Evolutionary conservation across 2,113 vertebrate species (phyloP).

Genomic region (Mastomys coucha): DNA sequence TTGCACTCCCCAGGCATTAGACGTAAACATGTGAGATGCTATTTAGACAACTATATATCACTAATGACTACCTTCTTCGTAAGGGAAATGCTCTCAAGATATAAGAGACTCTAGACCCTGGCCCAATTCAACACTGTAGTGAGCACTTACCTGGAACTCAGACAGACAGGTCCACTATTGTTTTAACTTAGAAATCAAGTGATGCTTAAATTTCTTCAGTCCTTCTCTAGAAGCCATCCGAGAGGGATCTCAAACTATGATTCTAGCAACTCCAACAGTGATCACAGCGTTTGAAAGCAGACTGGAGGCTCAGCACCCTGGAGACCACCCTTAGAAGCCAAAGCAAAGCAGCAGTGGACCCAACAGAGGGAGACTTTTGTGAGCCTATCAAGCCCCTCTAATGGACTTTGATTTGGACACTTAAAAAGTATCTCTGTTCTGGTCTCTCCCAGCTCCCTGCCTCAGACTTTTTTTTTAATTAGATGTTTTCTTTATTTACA

Average conservation of each 20-base stretch:
- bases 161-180: background rate
- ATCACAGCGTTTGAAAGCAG: background rate
- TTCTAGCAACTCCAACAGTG: background rate
- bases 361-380: background rate
- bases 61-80: background rate
- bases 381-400: background rate
- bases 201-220: background rate
- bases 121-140: background rate
- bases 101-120: background rate
- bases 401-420: background rate
- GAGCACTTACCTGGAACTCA: background rate
- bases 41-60: background rate
- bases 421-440: background rate
- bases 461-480: background rate
- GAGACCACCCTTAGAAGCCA: background rate
- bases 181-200: background rate
- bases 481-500: no score
- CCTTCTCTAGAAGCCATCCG: background rate
- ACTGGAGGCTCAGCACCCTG: background rate
- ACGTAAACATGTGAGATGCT: background rate
- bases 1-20: background rate
- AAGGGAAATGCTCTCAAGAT: background rate
- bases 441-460: background rate
- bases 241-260: background rate
- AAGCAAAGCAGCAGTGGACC: background rate